Base-by-base conservation (phyloP, 2,888 invertebrate genomes). In the Oxyteleia sp. region DNA sequence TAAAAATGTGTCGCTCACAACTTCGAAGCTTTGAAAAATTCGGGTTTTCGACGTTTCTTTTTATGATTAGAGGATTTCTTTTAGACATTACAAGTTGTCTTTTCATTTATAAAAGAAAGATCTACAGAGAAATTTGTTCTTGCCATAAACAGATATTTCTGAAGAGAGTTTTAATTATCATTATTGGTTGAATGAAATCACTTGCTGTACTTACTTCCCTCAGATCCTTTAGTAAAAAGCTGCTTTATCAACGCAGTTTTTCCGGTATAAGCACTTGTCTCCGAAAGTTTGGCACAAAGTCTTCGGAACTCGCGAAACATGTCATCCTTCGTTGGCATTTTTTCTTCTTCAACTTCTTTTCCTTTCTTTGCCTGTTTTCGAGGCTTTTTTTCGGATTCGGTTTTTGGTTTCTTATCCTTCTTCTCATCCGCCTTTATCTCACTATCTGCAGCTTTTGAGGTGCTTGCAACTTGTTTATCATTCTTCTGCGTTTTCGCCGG, bases 211-310 rank as follows among this genome's bases (percentile, higher is more conserved):
- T 90, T 86, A 94, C 94, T 90, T 61, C 88, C 90, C 53, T 90
- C 91, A 0, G 92, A 86, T 26, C 94, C 95, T 71, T 95, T 95
- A 1, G 94, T 94, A 55, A 98, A 96, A 88, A 96, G 95, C 66
- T 94, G 94, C 85, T 95, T 95, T 0, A 98, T 94, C 66, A 95
- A 94, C 18, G 96, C 95, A 0, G 97, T 97, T 94, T 98, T 98
- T 18, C 96, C 96, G 26, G 96, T 95, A 90, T 98, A 98, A 75
- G 97, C 96, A 88, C 96, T 95, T 43, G 96, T 96, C 66, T 95
- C 95, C 0, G 97, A 95, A 79, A 99, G 95, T 89, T 96, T 95
- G 66, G 96, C 95, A 92, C 98, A 98, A 13, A 99, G 93, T 43
- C 95, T 94, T 68, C 96, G 95, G 93, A 98, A 98, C 89, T 96